Evolutionary conservation across 1,140 invertebrate species (phyloP), one percentile per base, ranked within the genome.

Genomic region (Rhysida immarginata): DNA sequence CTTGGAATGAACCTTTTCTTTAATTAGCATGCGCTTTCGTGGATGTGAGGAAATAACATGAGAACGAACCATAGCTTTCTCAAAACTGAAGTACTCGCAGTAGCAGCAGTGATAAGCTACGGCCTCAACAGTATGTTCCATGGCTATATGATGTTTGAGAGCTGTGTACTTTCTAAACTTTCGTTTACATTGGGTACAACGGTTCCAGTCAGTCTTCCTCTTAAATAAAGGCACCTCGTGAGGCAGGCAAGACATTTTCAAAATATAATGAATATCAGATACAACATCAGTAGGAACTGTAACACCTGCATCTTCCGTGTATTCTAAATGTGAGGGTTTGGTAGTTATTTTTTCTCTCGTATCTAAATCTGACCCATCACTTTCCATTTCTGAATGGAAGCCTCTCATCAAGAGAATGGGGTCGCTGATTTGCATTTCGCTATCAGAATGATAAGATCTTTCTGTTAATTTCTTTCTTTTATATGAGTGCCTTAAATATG

Each of bases 131-230:
- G 2, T 24, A 49, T 55, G 54, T 18, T 25, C 54, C 5, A 8
- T 21, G 11, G 11, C 18, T 2, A 55, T 53, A 35, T 55, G 54
- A 3, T 5, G 2, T 21, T 35, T 18, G 2, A 54, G 18, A 16
- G n/a, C 54, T 3, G 2, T 20, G 5, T 16, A n/a, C 25, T 49
- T 55, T 5, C 25, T 11, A 49, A 55, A 55, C 13, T 21, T 49
- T 29, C 44, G 54, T n/a, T 8, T 2, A 41, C 54, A 55, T 21
- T 46, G 45, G 24, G 8, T 5, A 24, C 54, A 55, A 16, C 26
- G 8, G n/a, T 55, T 8, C 49, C 49, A 51, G 13, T 25, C 49
- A 16, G 13, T 24, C 26, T 27, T 51, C 13, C 24, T 25, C 21
- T 27, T 25, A 8, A 27, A 26, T 8, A 25, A 26, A 5, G 49